Base-by-base conservation (phyloP, 2,888 invertebrate species). In the Tyria jacobaeae region DNA sequence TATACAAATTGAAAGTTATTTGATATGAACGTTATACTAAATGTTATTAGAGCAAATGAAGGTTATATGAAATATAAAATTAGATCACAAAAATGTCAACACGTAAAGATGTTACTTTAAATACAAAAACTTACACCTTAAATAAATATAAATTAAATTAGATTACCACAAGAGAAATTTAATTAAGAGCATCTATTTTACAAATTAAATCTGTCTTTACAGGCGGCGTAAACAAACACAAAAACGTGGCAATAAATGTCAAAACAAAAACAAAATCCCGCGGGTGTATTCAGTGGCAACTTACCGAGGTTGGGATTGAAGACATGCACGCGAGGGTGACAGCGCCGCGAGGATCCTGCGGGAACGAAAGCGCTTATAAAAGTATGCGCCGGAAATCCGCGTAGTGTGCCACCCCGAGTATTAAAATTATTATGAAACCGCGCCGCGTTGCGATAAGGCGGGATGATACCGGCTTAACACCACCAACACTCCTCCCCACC, bases 381-480 rank as follows among this genome's bases (percentile, higher is more conserved):
- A 89, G 85, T 88, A 88, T 89, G 86, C 87, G 83, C 75, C 70
- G 80, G 79, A 83, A 87, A 85, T 86, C 85, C 82, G 79, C 78
- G 76, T 68, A 74, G 77, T 79, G 80, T 75, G 76, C 80, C 81
- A 70, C 79, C 79, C 75, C 73, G 80, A 79, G 89, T 91, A 93
- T 92, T 92, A 93, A 94, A 93, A 94, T 94, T 90, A 92, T 93
- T 92, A 94, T 93, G 87, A 93, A 91, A 90, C 89, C 89, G 84
- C 84, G 79, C 77, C 80, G 80, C 84, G 79, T 79, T 76, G 82
- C 88, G 88, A 88, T 89, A 90, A 89, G 87, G 89, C 85, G 86
- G 89, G 90, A 89, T 89, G 88, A 90, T 88, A 85, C 88, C 84
- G 80, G 87, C 89, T 90, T 90, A 89, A 83, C 89, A 86, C 89